Evolutionary conservation across 2,888 invertebrate species (phyloP), one percentile per base, ranked within the genome.

Genomic region (Phaonia tiefii): DNA sequence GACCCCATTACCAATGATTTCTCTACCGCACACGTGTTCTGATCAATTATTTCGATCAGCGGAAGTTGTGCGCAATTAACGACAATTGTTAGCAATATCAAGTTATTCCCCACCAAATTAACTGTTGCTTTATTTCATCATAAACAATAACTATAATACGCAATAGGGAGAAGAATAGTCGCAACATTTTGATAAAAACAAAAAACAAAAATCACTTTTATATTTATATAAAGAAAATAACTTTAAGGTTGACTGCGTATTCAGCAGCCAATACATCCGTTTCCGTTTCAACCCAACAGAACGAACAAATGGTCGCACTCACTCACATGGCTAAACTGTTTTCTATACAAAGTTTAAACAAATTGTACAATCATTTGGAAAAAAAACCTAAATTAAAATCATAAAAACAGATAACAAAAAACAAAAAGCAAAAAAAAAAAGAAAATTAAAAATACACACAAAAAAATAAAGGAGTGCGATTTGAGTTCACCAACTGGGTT

Each of bases 261-360:
- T 85, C 88, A 88, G 84, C 87, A 86, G 87, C 85, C 88, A 86
- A 86, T 87, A 89, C 87, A 88, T 88, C 88, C 88, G 89, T 86
- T 88, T 88, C 88, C 88, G 89, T 86, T 89, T 84, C 85, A 86
- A 31, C 8, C 31, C 4, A 31, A 31, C 8, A 31, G 31, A 31
- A 86, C 44, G 26, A 13, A 8, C 46, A 7, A 65, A 44, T n/a
- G 44, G 22, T 25, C 15, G 22, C 0, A 1, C 10, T 31, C 22
- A 1, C 58, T 25, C 10, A 20, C 15, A 54, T 10, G 26, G 56
- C 7, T 25, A 22, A 26, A 13, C 26, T 20, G 42, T 63, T 20
- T 63, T 26, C 63, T 13, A 63, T 63, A 39, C 63, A 22, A 42
- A 22, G n/a, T 63, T 31, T 31, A 22, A n/a, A 51, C 11, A 66